Evolutionary conservation across 2,797 vertebrate genomes (phyloP).

Genomic region (Silurus aristotelis): DNA sequence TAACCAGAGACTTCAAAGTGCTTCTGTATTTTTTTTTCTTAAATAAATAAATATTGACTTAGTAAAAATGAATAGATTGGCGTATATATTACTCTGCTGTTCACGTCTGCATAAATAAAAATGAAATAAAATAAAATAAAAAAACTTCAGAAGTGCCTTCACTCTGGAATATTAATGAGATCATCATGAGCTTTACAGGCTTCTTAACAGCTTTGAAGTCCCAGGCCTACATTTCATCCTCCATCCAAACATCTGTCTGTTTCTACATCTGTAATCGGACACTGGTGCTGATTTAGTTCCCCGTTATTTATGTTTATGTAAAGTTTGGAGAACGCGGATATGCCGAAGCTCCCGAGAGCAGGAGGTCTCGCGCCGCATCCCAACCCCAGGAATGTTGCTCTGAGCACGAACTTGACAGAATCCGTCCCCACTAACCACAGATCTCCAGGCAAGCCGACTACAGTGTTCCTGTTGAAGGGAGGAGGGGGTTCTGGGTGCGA

Average conservation of each 20-base stretch:
- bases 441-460: slow-evolving; percentile 44
- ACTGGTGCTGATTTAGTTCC: slow-evolving; percentile 33
- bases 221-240: slow-evolving; percentile 55
- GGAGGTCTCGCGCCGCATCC: slow-evolving; percentile 29
- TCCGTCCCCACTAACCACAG: slow-evolving; percentile 40
- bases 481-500: slow-evolving; percentile 37
- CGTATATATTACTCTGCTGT: slow-evolving; percentile 49
- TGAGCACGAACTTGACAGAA: slow-evolving; percentile 30
- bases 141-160: not conserved
- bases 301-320: slow-evolving; percentile 45
- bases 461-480: slow-evolving; percentile 46
- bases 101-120: slow-evolving; percentile 60
- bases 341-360: slow-evolving; percentile 15
- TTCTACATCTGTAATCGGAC: slow-evolving; percentile 64
- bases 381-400: slow-evolving; percentile 42
- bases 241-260: slow-evolving; percentile 50
- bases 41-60: no score
- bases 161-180: not conserved
- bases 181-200: not conserved
- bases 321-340: slow-evolving; percentile 52
- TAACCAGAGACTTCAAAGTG: no score
- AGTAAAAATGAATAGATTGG: not conserved
- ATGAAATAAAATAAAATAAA: not conserved
- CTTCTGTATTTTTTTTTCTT: no score
- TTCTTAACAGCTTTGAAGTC: slow-evolving; percentile 69